Evolutionary conservation across 1,140 invertebrate species (phyloP).

Genomic region (Aphelenchoides besseyi): DNA sequence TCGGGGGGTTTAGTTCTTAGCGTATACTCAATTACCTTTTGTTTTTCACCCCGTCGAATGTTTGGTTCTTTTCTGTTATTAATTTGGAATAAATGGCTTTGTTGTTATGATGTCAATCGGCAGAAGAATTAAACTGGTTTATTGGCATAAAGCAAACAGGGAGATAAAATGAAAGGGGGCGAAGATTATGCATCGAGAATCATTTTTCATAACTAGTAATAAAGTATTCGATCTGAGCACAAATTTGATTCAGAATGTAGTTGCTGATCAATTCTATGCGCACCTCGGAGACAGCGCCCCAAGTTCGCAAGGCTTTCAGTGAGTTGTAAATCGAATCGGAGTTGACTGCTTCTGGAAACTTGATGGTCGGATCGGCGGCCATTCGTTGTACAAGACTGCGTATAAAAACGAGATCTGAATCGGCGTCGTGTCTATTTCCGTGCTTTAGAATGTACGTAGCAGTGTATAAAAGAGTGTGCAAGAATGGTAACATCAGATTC

Average conservation of each 20-base stretch:
- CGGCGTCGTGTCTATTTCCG: background rate
- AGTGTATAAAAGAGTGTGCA: conserved; percentile 18
- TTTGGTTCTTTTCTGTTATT: too few relatives aligned
- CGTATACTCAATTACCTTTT: too few relatives aligned
- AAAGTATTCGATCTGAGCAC: background rate
- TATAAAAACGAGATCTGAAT: conserved; percentile 31
- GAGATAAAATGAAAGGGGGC: too few relatives aligned
- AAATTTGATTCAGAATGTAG: conserved; percentile 11
- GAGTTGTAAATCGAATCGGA: conserved; percentile 40
- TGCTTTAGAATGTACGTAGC: conserved; percentile 13
- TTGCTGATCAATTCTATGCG: conserved; percentile 17
- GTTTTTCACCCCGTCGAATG: too few relatives aligned
- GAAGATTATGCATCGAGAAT: too few relatives aligned
- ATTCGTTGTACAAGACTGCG: conserved; percentile 22
- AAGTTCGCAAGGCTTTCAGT: conserved; percentile 20
- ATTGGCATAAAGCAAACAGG: too few relatives aligned
- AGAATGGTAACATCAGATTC: conserved; percentile 22
- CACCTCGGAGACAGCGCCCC: conserved; percentile 1
- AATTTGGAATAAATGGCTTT: too few relatives aligned
- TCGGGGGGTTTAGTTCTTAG: too few relatives aligned
- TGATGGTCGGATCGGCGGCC: conserved; percentile 2
- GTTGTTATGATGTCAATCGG: too few relatives aligned
- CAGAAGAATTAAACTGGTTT: too few relatives aligned
- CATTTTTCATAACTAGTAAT: too few relatives aligned
- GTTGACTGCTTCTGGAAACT: conserved; percentile 33